Evolutionary conservation across 2,888 invertebrate genomes (phyloP).

Genomic region (Eubasilissa splendida): DNA sequence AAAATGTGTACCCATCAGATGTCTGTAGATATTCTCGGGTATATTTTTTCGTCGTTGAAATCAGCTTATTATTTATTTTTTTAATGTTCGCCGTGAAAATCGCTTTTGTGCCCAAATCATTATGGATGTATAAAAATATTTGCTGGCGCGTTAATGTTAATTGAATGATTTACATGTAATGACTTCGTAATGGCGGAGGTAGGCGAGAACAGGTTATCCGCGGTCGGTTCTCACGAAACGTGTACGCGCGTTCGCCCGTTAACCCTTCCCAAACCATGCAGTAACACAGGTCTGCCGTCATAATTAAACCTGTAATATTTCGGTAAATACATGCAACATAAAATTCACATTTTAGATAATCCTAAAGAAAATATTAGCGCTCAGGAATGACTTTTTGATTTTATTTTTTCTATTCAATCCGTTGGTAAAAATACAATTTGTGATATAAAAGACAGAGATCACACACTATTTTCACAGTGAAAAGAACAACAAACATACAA

Average conservation of each 20-base stretch:
- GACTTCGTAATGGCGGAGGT: slow-evolving; percentile 11
- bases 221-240: slow-evolving; percentile 27
- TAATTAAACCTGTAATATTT: too few species aligned
- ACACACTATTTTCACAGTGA: too few species aligned
- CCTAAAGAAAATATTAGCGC: too few species aligned
- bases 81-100: background rate
- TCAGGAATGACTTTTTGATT: too few species aligned
- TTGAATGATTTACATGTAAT: slow-evolving; percentile 34
- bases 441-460: too few species aligned
- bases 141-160: slow-evolving; percentile 30
- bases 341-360: too few species aligned
- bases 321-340: too few species aligned
- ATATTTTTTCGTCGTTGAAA: background rate
- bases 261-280: background rate
- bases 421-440: too few species aligned
- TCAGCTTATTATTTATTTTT: slow-evolving; percentile 4
- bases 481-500: too few species aligned
- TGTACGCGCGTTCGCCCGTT: slow-evolving; percentile 19
- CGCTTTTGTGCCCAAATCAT: slow-evolving; percentile 23
- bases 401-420: too few species aligned
- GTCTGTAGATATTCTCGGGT: background rate
- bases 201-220: slow-evolving; percentile 17
- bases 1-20: background rate
- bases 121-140: slow-evolving; percentile 28
- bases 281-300: too few species aligned